These are phyloP conservation scores for Batillaria attramentaria DNA, from an alignment of 1,140 invertebrate genomes.

Conservation along the genomic window DNA sequence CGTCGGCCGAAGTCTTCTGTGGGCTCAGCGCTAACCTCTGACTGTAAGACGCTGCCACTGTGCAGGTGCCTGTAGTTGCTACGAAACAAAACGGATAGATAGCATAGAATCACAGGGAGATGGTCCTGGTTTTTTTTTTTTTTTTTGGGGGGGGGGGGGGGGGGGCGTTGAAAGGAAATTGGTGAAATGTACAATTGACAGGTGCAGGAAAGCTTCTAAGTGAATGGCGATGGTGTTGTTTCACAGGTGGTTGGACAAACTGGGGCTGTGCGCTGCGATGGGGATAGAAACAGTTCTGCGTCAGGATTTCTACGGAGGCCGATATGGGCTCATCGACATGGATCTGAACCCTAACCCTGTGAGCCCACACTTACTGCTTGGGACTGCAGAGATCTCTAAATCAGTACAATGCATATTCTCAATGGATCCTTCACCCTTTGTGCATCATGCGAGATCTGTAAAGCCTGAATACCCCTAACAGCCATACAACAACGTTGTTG, in stretches of 20 bases:
- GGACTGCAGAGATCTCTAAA: too few species aligned
- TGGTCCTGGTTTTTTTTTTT: not conserved
- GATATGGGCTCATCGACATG: constrained; percentile 79
- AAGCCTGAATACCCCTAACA: too few species aligned
- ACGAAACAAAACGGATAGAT: not conserved
- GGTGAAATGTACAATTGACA: not conserved
- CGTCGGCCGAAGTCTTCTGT: too few species aligned
- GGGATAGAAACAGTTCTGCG: constrained; percentile 80
- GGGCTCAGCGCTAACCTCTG: not conserved
- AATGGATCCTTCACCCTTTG: too few species aligned
- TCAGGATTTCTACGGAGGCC: constrained; percentile 80
- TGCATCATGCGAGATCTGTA: too few species aligned
- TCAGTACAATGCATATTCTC: too few species aligned
- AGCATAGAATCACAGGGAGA: not conserved
- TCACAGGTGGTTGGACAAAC: constrained; percentile 83
- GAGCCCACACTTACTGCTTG: too few species aligned
- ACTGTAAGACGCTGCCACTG: too few species aligned
- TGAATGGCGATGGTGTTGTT: not conserved
- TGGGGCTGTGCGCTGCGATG: constrained; percentile 79
- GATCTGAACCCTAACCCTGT: constrained; percentile 42
- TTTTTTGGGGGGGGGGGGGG: too few species aligned
- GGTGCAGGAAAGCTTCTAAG: not conserved
- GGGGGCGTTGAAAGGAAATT: not conserved
- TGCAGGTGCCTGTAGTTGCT: not conserved
- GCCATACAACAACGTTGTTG: too few species aligned